These are phyloP conservation scores for Phengaris alcon DNA, from an alignment of 2,888 invertebrate genomes.

Conservation along the genomic window DNA sequence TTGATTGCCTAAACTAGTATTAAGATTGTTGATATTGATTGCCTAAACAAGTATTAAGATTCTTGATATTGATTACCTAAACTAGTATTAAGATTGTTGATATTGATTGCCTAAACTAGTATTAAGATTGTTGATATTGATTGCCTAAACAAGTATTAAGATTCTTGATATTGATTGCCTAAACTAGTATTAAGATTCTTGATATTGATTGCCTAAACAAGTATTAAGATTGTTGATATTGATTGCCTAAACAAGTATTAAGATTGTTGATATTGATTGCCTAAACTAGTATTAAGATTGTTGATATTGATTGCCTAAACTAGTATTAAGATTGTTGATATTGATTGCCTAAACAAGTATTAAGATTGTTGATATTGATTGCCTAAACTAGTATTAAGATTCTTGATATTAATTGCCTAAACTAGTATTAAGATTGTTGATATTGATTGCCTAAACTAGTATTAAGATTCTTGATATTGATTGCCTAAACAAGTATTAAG, in stretches of 20 bases:
- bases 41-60: neutral
- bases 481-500: neutral
- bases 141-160: too few relatives aligned
- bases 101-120: too few relatives aligned
- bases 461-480: too few relatives aligned
- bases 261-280: neutral
- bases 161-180: neutral
- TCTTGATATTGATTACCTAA: neutral
- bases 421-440: neutral
- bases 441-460: neutral
- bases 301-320: too few relatives aligned
- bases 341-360: too few relatives aligned
- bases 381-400: neutral
- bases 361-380: too few relatives aligned
- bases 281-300: too few relatives aligned
- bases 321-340: neutral
- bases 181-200: neutral
- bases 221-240: too few relatives aligned
- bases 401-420: neutral
- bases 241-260: neutral
- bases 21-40: too few relatives aligned
- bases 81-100: too few relatives aligned
- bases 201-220: neutral
- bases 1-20: too few relatives aligned
- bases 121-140: neutral